phyloP scores from a whole-genome alignment of 2,888 invertebrate genomes.

The Tachina fera region DNA sequence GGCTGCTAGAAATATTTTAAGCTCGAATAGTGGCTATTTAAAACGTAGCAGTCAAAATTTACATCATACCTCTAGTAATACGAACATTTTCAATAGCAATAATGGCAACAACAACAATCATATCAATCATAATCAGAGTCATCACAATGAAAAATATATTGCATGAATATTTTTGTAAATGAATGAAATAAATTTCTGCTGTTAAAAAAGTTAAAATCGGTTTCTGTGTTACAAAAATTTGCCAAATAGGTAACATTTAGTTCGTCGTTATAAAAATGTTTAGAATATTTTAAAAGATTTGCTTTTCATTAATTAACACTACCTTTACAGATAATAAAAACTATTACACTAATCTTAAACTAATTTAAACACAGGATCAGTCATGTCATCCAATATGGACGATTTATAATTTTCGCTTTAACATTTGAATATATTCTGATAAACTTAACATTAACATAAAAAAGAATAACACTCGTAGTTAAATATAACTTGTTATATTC shows the following conservation, averaged over 20 bases:
- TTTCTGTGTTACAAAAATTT: conserved; percentile 11
- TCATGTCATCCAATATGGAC: no score
- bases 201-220: conserved; percentile 56
- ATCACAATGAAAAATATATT: conserved; percentile 77
- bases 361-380: no score
- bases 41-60: conserved; percentile 68
- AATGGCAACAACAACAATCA: conserved; percentile 53
- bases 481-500: no score
- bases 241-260: background rate
- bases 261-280: no score
- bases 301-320: no score
- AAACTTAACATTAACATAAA: no score
- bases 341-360: no score
- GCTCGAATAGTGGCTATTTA: conserved; percentile 62
- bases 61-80: conserved; percentile 60
- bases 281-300: no score
- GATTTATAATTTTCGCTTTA: no score
- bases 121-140: conserved; percentile 56
- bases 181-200: conserved; percentile 36
- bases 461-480: no score
- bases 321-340: no score
- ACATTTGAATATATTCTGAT: no score
- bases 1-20: conserved; percentile 73
- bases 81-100: conserved; percentile 68
- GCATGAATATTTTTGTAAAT: conserved; percentile 77